A percentile compares a stretch with the other conserved stretches of the same genome.
Conservation (phyloP, 2,797 vertebrate species). For the Enteromius argenteus region DNA sequence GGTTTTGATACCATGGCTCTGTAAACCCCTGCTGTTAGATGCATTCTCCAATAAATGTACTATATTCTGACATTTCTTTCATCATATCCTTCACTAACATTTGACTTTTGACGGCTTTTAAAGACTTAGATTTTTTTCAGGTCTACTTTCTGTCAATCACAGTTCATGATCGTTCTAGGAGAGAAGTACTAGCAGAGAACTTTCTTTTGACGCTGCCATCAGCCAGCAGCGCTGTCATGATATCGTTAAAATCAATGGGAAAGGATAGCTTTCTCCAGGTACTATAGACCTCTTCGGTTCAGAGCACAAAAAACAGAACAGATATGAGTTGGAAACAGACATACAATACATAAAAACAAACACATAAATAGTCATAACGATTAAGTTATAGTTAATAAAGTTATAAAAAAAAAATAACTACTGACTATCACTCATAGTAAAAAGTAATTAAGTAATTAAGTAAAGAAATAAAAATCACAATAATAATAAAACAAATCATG, state of each 20-base stretch:
- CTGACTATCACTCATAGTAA: background rate
- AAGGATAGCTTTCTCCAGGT: background rate
- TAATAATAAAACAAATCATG: constrained; percentile 9
- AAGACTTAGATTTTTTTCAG: background rate
- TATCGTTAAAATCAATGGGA: background rate
- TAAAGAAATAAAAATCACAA: background rate
- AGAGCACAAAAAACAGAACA: background rate
- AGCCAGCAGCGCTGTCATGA: background rate
- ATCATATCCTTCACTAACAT: background rate
- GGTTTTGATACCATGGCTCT: background rate
- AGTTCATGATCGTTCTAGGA: background rate
- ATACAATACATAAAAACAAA: background rate
- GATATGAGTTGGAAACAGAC: background rate
- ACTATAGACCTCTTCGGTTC: background rate
- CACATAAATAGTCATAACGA: background rate
- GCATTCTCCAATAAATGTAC: background rate
- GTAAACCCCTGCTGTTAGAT: background rate
- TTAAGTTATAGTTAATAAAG: too few relatives aligned
- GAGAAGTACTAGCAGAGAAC: background rate
- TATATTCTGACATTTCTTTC: background rate
- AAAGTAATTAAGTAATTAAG: background rate
- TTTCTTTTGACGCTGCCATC: background rate
- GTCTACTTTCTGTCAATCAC: background rate
- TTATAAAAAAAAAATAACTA: too few relatives aligned
- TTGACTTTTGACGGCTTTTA: background rate